Evolutionary conservation across 2,797 vertebrate species (phyloP).

Genomic region (Ctenosaura bakeri): DNA sequence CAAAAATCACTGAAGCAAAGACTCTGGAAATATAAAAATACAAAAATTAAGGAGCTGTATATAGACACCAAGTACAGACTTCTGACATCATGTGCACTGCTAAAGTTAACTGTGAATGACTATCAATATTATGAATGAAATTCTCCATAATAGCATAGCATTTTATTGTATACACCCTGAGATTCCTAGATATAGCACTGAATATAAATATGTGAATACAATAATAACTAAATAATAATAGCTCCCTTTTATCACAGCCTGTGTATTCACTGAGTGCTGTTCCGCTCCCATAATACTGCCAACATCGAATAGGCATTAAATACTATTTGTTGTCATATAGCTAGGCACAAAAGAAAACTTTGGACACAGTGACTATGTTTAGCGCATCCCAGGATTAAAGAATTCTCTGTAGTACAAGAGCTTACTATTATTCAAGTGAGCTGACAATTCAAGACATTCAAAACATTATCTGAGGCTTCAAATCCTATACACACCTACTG

Average conservation of each 20-base stretch:
- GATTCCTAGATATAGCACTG: background rate
- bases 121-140: background rate
- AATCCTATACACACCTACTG: background rate
- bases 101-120: background rate
- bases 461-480: background rate
- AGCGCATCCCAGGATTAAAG: background rate
- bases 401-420: background rate
- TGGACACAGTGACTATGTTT: background rate
- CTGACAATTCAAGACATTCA: background rate
- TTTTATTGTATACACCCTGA: background rate
- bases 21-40: conserved; percentile 71
- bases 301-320: no score
- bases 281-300: background rate
- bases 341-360: background rate
- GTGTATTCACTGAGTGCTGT: background rate
- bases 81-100: background rate
- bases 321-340: background rate
- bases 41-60: background rate
- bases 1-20: conserved; percentile 78
- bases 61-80: conserved; percentile 5
- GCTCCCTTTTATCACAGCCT: background rate
- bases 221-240: no score
- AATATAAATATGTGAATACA: background rate
- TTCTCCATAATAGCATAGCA: background rate
- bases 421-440: background rate